Evolutionary conservation across 2,888 invertebrate genomes (phyloP).

Genomic region (Rambutsinella grinnellia): DNA sequence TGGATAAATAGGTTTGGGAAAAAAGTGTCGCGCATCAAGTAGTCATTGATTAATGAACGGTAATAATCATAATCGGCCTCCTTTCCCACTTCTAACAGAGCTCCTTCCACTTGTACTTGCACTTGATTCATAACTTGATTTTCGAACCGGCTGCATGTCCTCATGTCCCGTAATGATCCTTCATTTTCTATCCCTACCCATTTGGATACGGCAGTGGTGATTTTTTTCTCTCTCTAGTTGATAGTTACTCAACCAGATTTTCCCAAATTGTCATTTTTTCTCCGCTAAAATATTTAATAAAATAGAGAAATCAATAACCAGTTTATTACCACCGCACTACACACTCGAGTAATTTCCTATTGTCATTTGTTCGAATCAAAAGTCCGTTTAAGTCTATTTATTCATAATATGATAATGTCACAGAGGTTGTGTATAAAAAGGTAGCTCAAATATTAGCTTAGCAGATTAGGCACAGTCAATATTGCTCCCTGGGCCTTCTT

Average conservation of each 20-base stretch:
- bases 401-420: conserved; percentile 14
- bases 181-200: not conserved
- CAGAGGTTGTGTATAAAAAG: conserved; percentile 11
- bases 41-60: conserved; percentile 49
- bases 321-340: not conserved
- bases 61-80: conserved; percentile 26
- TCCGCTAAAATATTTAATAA: not conserved
- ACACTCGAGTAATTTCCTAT: conserved; percentile 37
- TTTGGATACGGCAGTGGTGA: not conserved
- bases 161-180: not conserved
- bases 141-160: not conserved
- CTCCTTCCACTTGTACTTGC: conserved; percentile 6
- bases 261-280: not conserved
- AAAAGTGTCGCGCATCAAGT: conserved; percentile 47
- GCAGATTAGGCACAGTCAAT: conserved; percentile 30
- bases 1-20: not conserved
- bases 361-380: conserved; percentile 37
- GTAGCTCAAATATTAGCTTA: conserved; percentile 46
- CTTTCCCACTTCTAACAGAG: not conserved
- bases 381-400: not conserved
- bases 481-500: conserved; percentile 23
- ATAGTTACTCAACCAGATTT: not conserved
- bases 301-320: conserved; percentile 2
- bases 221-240: not conserved
- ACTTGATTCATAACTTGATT: not conserved